A percentile compares a stretch with the other conserved stretches of the same genome.
These are phyloP conservation scores for Eumerus sabulonum DNA, from an alignment of 2,888 invertebrate genomes.

Conservation along the genomic window DNA sequence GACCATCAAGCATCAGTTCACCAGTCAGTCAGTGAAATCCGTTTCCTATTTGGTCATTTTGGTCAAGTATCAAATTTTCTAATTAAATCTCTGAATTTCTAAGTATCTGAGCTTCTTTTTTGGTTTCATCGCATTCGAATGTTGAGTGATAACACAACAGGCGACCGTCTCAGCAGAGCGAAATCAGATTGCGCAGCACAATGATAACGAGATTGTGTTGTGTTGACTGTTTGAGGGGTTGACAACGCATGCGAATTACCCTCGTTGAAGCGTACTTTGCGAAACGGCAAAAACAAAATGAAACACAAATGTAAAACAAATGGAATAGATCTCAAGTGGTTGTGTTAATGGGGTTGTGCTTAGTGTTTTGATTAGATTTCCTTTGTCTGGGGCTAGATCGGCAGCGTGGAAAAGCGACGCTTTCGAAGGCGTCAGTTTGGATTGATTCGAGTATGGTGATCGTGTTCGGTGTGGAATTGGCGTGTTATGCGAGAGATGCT, in stretches of 20 bases:
- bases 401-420: constrained; percentile 51
- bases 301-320: constrained; percentile 28
- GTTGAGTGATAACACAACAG: constrained; percentile 6
- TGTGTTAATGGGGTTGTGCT: constrained; percentile 61
- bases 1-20: too few relatives aligned
- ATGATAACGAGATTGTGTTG: too few relatives aligned
- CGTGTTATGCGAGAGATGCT: too few relatives aligned
- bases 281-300: not conserved
- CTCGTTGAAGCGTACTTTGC: constrained; percentile 1
- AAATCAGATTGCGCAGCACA: too few relatives aligned
- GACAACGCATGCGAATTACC: constrained; percentile 54
- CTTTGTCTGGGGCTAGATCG: constrained; percentile 57
- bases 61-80: constrained; percentile 62
- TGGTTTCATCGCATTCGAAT: constrained; percentile 35
- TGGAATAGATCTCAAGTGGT: constrained; percentile 49
- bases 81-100: constrained; percentile 49
- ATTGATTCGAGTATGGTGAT: constrained; percentile 44
- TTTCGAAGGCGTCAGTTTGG: constrained; percentile 45
- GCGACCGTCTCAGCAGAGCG: not conserved
- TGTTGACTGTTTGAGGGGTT: constrained; percentile 22
- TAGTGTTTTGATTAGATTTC: constrained; percentile 66
- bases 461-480: constrained; percentile 2
- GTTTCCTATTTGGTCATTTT: constrained; percentile 62
- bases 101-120: too few relatives aligned
- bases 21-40: too few relatives aligned